Evolutionary conservation across 2,113 vertebrate genomes (phyloP).

Genomic region (Pteruthius melanotis): DNA sequence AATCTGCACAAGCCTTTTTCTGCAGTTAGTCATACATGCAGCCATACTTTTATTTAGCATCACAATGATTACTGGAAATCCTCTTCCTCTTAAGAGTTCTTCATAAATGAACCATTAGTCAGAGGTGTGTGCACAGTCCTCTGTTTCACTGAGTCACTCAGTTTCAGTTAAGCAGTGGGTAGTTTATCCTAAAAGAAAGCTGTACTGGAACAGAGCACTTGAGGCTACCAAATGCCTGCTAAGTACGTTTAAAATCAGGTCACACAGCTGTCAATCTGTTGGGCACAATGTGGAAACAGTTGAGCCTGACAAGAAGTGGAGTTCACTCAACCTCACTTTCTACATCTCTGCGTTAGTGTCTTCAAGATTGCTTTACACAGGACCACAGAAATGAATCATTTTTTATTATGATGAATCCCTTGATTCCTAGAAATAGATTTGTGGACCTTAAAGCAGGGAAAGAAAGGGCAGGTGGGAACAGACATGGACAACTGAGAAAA

Average conservation of each 20-base stretch:
- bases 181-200: not conserved
- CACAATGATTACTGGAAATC: not conserved
- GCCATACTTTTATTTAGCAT: not conserved
- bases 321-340: not conserved
- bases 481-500: not conserved
- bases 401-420: not conserved
- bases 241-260: not conserved
- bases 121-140: not conserved
- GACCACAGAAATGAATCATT: not conserved
- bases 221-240: not conserved
- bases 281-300: not conserved
- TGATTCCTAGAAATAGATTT: not conserved
- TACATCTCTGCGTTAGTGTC: not conserved
- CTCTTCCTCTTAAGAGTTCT: not conserved
- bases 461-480: not conserved
- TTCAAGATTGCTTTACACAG: not conserved
- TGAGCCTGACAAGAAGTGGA: not conserved
- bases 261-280: not conserved
- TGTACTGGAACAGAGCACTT: not conserved
- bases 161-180: not conserved
- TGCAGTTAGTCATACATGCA: not conserved
- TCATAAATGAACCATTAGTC: not conserved
- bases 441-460: not conserved
- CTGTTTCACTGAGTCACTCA: not conserved
- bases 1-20: not conserved